These are phyloP conservation scores for Cephalotes varians DNA, from an alignment of 2,888 invertebrate genomes.

Conservation along the genomic window DNA sequence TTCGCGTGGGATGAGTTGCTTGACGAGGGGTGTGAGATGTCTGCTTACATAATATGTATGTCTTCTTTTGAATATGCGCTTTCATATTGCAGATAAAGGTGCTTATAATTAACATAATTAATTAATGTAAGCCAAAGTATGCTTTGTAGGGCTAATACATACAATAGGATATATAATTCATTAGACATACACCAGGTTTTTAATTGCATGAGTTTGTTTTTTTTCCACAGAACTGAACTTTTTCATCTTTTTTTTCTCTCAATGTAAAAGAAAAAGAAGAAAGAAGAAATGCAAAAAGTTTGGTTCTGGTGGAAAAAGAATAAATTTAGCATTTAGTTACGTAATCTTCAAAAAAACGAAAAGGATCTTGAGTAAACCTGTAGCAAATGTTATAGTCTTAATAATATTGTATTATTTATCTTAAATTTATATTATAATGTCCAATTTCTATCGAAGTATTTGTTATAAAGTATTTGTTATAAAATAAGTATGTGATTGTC, in stretches of 20 bases:
- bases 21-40: not conserved
- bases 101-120: not conserved
- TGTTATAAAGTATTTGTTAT: no score
- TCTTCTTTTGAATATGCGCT: not conserved
- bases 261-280: no score
- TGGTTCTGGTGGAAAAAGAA: no score
- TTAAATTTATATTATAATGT: not conserved
- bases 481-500: no score
- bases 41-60: slow-evolving; percentile 14
- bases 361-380: not conserved
- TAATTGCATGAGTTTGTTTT: no score
- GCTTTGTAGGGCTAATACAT: not conserved
- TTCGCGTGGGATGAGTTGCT: not conserved
- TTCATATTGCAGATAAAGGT: not conserved
- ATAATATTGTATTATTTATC: not conserved
- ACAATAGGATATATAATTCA: not conserved
- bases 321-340: not conserved
- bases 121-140: not conserved
- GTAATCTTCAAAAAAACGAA: not conserved
- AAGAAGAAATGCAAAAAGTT: no score
- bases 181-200: not conserved
- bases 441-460: not conserved
- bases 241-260: no score
- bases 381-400: not conserved
- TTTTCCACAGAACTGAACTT: no score